Percentiles rank a stretch among this genome's conserved stretches.
Conservation (phyloP, 2,888 invertebrate species). For the Thysanoteuthis rhombus region DNA sequence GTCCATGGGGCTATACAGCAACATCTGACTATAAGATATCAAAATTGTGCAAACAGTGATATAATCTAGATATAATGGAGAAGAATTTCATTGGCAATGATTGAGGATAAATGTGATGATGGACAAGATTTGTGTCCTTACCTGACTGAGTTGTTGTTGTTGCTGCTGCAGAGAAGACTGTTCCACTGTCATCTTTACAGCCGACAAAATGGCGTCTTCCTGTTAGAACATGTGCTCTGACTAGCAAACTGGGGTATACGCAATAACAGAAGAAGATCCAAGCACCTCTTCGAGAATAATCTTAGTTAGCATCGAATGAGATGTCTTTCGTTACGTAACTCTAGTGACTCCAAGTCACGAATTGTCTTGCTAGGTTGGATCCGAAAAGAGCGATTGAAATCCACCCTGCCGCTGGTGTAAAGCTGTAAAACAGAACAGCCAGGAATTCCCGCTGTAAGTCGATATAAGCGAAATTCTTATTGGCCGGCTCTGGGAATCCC, state of each 20-base stretch:
- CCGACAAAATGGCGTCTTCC: slow-evolving; percentile 39
- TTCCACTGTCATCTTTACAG: slow-evolving; percentile 43
- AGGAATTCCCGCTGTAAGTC: slow-evolving; percentile 26
- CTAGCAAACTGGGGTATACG: background rate
- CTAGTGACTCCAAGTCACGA: background rate
- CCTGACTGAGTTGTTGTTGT: slow-evolving; percentile 37
- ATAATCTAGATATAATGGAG: background rate
- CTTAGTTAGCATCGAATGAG: background rate
- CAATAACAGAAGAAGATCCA: background rate
- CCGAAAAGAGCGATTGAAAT: background rate
- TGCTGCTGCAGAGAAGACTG: slow-evolving; percentile 40
- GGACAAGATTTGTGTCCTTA: slow-evolving; percentile 29
- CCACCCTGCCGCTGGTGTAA: slow-evolving; percentile 15
- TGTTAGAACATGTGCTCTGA: slow-evolving; percentile 26
- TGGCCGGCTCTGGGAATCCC: slow-evolving; percentile 21
- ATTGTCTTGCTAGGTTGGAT: background rate
- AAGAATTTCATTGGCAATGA: background rate
- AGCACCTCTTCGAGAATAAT: background rate
- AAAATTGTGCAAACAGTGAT: background rate
- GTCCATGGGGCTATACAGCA: background rate
- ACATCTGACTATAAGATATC: background rate
- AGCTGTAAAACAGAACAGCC: slow-evolving; percentile 16
- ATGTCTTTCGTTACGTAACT: background rate
- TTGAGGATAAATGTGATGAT: background rate
- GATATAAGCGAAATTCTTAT: slow-evolving; percentile 29